Base-by-base conservation (phyloP, 2,113 vertebrate genomes). In the Pituophis catenifer region DNA sequence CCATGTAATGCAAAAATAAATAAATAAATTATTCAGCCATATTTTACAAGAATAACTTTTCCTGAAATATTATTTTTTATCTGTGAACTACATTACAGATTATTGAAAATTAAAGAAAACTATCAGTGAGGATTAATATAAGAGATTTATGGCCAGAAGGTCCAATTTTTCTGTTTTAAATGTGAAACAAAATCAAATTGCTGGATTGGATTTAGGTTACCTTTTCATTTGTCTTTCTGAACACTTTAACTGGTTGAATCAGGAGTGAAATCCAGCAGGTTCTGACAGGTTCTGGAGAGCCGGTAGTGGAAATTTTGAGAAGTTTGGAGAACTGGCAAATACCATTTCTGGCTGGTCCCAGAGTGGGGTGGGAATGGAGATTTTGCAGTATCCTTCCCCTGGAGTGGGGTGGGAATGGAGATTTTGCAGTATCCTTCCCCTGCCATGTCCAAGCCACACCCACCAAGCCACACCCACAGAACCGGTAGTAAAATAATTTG, bases 51-150 rank as follows among this genome's bases (percentile, higher is more conserved):
- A 95, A 87, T 6, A 5, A 54, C 91, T 92, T 50, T 94, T 95
- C 52, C 70, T 93, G 87, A 95, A 97, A 94, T 93, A 86, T 94
- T 94, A 95, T 94, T 92, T 94, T 96, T 93, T 95, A 53, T 86
- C 33, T 90, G 93, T 90, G 88, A 94, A 95, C 50, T 70, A 86
- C n/a, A 90, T 89, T 95, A 29, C 29, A 91, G 52, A 44, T 87
- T 91, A n/a, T 58, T 54, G 93, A 92, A 93, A 75, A 92, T 93
- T 95, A 92, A 93, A 85, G 38, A 81, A 57, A 89, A 58, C 3
- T n/a, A 52, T 2, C 48, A 23, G 3, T 54, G 52, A 38, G 54
- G n/a, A 17, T 55, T n/a, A 50, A 65, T 17, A 13, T 70, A 24
- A 53, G 23, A 89, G 13, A 54, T 62, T 3, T n/a, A 55, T 86